Evolutionary conservation across 2,888 invertebrate genomes (phyloP).

Genomic region (Chymomyza fuscimana): DNA sequence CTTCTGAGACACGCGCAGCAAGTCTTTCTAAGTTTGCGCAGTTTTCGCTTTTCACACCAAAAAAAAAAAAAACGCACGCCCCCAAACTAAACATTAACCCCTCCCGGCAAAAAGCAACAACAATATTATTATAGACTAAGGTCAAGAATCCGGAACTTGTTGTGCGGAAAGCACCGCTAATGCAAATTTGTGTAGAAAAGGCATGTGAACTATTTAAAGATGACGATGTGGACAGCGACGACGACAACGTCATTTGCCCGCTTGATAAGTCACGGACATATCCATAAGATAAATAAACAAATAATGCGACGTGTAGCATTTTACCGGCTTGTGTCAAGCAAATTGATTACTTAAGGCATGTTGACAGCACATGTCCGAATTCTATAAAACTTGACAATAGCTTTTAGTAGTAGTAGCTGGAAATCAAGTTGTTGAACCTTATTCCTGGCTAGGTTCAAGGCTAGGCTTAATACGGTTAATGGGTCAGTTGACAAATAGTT

Average conservation of each 20-base stretch:
- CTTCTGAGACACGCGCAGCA: slow-evolving; percentile 49
- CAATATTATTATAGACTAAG: slow-evolving; percentile 69
- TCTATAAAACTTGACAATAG: slow-evolving; percentile 40
- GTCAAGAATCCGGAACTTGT: slow-evolving; percentile 75
- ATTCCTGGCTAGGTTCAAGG: slow-evolving; percentile 47
- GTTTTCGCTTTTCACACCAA: neutral
- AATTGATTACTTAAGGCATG: neutral
- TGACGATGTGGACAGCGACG: slow-evolving; percentile 26
- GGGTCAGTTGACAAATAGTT: slow-evolving; percentile 47
- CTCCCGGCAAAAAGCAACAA: slow-evolving; percentile 15
- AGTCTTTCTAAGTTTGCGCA: slow-evolving; percentile 18
- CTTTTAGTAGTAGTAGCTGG: slow-evolving; percentile 52
- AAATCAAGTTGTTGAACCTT: slow-evolving; percentile 17
- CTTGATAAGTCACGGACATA: slow-evolving; percentile 67
- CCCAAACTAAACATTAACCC: neutral
- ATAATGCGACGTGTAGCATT: slow-evolving; percentile 14
- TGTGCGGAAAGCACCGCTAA: slow-evolving; percentile 57
- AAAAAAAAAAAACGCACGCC: neutral
- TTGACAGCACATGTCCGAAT: neutral
- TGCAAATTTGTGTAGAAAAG: slow-evolving; percentile 48
- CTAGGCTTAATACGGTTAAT: slow-evolving; percentile 48
- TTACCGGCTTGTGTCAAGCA: neutral
- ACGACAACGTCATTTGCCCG: slow-evolving; percentile 46
- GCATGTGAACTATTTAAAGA: slow-evolving; percentile 40
- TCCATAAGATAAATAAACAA: slow-evolving; percentile 57